Base-by-base conservation (phyloP, 2,113 vertebrate genomes). In the Bagarius yarrelli region DNA sequence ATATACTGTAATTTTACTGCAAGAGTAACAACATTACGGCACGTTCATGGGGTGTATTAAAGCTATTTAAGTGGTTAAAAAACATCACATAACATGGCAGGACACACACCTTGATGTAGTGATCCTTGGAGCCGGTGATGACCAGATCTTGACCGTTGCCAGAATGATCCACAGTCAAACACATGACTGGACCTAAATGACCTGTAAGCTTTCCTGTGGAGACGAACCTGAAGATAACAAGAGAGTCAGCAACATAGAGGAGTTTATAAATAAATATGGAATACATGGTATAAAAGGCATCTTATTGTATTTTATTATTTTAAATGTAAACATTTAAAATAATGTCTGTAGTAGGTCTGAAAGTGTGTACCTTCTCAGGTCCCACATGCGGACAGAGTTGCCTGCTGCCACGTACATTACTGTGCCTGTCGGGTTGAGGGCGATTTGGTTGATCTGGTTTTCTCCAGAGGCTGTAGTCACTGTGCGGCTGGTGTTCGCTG, bases 181-280 rank as follows among this genome's bases (percentile, higher is more conserved):
- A 98, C 98, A 99, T 99, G 40, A 99, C 97, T 34, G 98, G 96
- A 15, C 97, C 95, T 8, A 95, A 93, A 88, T 99, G 98, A 85
- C 98, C 98, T 0, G 90, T 96, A 5, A 99, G 91, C 82, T 99
- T 99, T 80, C 97, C 98, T 74, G 97, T 97, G 78, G 95, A 98
- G 9, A 95, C 95, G 92, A 99, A 99, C 86, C 98, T 99, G 73
- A 30, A 84, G 8, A 59, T 36, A 73, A 30, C 13, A 36, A 50
- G 21, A 44, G 0, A 67, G 25, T n/a, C n/a, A n/a, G n/a, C n/a
- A n/a, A n/a, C n/a, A n/a, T n/a, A n/a, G n/a, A n/a, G n/a, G n/a
- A n/a, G n/a, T n/a, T n/a, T n/a, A n/a, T n/a, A n/a, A 74, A 56
- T 57, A 18, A 57, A 60, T 30, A 36, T 61, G 1, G n/a, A 34